Evolutionary conservation across 2,113 vertebrate species (phyloP).

Genomic region (Vanacampus margaritifer): DNA sequence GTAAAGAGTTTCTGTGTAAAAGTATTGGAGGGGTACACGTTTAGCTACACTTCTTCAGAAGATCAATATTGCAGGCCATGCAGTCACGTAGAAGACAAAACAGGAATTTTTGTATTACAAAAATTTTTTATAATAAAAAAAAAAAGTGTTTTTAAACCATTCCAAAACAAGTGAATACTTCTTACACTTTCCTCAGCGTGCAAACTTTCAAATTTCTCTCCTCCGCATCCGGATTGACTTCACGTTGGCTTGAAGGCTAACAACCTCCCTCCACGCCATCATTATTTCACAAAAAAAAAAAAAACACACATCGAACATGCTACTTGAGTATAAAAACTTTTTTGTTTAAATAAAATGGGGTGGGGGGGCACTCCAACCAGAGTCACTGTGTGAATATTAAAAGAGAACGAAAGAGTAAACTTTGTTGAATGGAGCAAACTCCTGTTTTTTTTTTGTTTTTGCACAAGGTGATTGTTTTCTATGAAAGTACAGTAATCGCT

Average conservation of each 20-base stretch:
- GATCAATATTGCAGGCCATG: conserved; percentile 13
- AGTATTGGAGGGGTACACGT: neutral
- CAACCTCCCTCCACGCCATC: conserved; percentile 2
- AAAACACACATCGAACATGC: conserved; percentile 32
- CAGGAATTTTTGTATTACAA: conserved; percentile 3
- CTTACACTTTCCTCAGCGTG: conserved; percentile 46
- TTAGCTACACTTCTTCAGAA: conserved; percentile 36
- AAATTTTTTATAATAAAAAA: conserved; percentile 1
- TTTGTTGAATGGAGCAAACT: too few relatives aligned
- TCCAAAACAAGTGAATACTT: conserved; percentile 22
- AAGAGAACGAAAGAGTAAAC: conserved; percentile 12
- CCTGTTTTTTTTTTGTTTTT: too few relatives aligned
- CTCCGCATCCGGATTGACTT: conserved; percentile 14
- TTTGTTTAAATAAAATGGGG: neutral
- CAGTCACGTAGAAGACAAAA: conserved; percentile 16
- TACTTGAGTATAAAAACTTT: conserved; percentile 19
- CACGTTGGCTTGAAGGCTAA: conserved; percentile 20
- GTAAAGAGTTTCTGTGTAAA: conserved; percentile 14
- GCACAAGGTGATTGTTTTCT: too few relatives aligned
- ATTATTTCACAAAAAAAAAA: conserved; percentile 10
- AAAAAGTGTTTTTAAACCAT: conserved; percentile 8
- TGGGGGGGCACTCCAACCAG: conserved; percentile 24
- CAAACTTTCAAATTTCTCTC: conserved; percentile 53
- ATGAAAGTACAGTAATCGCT: too few relatives aligned
- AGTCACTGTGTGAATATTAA: conserved; percentile 20